Evolutionary conservation across 1,140 invertebrate species (phyloP), one percentile per base, ranked within the genome.

Genomic region (Delia radicum): DNA sequence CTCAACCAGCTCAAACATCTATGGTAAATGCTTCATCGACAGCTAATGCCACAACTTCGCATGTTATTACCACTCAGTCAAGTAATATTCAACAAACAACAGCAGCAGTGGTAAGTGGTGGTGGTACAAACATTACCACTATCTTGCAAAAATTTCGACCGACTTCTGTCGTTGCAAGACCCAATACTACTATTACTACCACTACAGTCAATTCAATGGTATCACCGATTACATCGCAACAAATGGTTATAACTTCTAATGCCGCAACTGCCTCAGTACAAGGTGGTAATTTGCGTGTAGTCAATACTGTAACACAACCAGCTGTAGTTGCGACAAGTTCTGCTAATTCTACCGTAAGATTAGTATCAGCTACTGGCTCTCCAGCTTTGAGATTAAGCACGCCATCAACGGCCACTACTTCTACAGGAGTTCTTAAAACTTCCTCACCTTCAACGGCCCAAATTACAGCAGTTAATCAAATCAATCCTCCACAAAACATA

Each of bases 101-200:
- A 18, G 78, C 78, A 55, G 81, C 81, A 2, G 77, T 83, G 18
- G n/a, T 46, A 33, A 71, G 24, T n/a, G 33, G 18, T 8, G 77
- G 81, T 15, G 83, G 79, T 46, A 81, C 80, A 48, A 81, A 80
- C 8, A 65, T 62, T 18, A 79, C 63, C 21, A 48, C 74, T 7
- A 65, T 80, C 24, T 31, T 84, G 6, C 83, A 82, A 78, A 83
- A 85, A 37, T 78, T 83, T 69, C 79, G 83, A 27, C 74, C 79
- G 15, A 76, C 63, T 21, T 71, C 78, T 2, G 67, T 77, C 8
- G 65, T 74, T 2, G 37, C 77, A 1, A 74, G 78, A 15, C 67
- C 76, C 21, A 12, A 33, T 15, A 42, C 69, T 13, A 72, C 48
- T 12, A 27, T 65, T 8, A 74, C 76, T 7, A 37, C 24, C 46